phyloP scores from a whole-genome alignment of 2,113 vertebrate genomes.

The Oceanites oceanicus region DNA sequence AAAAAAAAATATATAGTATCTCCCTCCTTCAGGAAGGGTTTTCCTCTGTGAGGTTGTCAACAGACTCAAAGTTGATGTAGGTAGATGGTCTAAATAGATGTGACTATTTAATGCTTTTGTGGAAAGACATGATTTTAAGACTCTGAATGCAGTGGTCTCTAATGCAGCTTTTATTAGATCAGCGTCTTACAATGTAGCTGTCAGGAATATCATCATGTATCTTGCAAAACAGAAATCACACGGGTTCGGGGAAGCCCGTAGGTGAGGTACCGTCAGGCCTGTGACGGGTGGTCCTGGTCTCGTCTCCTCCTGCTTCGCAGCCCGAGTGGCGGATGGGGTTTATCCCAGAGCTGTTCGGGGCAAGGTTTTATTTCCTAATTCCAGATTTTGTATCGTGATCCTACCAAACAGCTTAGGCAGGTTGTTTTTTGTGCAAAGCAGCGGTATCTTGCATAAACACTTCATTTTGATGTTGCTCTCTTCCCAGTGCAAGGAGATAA shows the following conservation, averaged over 20 bases:
- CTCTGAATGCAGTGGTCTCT: background rate
- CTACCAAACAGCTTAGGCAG: background rate
- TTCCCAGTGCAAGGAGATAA: background rate
- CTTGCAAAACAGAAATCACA: fast-evolving
- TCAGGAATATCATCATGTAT: background rate
- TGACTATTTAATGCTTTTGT: background rate
- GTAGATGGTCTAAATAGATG: background rate
- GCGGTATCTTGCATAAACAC: background rate
- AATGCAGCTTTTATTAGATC: background rate
- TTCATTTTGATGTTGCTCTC: background rate
- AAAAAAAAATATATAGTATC: background rate
- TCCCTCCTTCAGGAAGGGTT: background rate
- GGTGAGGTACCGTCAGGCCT: fast-evolving
- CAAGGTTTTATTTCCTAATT: background rate
- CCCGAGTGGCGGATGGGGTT: background rate
- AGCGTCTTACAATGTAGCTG: fast-evolving
- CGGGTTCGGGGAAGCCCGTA: background rate
- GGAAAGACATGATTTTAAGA: background rate
- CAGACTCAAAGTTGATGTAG: background rate
- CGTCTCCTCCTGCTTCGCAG: background rate
- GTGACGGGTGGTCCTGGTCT: background rate
- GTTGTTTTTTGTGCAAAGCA: background rate
- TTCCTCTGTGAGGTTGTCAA: background rate
- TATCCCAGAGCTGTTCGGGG: background rate
- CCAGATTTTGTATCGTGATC: fast-evolving